Conservation (phyloP, 2,797 vertebrate species). For the Lerista edwardsae region DNA sequence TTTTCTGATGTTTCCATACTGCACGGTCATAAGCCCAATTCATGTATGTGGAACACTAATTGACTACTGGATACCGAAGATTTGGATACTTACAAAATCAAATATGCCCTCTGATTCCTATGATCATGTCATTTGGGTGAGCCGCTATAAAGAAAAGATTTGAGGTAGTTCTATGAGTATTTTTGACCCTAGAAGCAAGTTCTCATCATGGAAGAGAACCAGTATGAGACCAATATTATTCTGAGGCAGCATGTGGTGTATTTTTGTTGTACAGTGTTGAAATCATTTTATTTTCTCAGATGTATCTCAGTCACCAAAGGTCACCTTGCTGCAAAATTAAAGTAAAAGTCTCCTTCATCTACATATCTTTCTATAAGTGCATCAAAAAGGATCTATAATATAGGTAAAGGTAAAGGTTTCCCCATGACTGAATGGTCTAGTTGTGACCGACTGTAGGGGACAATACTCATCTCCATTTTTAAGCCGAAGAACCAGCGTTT, state of each 20-base stretch:
- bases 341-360: not conserved
- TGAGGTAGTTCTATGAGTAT: not conserved
- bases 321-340: not conserved
- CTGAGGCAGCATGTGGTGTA: not conserved
- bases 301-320: no score
- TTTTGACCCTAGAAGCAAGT: not conserved
- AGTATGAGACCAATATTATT: not conserved
- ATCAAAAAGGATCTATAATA: no score
- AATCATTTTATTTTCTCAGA: not conserved
- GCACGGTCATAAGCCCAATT: slow-evolving; percentile 19
- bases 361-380: not conserved
- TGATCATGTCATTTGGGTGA: not conserved
- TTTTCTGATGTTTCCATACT: slow-evolving; percentile 42
- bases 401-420: no score
- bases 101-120: not conserved
- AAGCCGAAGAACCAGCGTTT: no score
- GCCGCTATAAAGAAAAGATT: not conserved
- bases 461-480: no score
- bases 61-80: not conserved
- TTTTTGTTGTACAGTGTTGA: not conserved
- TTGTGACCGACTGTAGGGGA: no score
- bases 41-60: slow-evolving; percentile 6
- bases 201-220: not conserved
- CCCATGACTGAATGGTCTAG: no score
- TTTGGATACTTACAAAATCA: not conserved